Evolutionary conservation across 2,797 vertebrate genomes (phyloP).

Genomic region (Anguilla anguilla): DNA sequence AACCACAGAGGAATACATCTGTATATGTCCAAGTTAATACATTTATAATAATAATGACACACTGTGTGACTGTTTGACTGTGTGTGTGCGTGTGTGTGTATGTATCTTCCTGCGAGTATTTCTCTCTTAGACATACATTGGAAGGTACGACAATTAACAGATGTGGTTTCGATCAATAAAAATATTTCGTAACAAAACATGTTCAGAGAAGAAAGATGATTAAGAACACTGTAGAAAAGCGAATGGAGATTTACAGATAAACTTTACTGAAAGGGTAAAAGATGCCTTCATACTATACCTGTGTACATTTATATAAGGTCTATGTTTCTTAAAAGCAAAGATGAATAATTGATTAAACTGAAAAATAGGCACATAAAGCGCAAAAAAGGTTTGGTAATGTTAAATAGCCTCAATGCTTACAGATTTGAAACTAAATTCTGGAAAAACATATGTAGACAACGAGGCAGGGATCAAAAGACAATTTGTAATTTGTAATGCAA

Average conservation of each 20-base stretch:
- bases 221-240: constrained; percentile 1
- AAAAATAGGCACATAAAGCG: constrained; percentile 32
- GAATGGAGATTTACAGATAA: not conserved
- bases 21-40: constrained; percentile 59
- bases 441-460: constrained; percentile 8
- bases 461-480: not conserved
- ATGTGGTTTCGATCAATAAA: constrained; percentile 26
- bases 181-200: constrained; percentile 49
- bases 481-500: not conserved
- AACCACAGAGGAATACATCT: constrained; percentile 67
- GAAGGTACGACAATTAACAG: constrained; percentile 15
- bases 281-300: not conserved
- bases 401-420: not conserved
- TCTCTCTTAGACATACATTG: constrained; percentile 39
- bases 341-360: constrained; percentile 22
- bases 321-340: not conserved
- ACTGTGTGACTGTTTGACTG: not conserved
- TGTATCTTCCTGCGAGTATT: constrained; percentile 37
- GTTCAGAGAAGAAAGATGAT: constrained; percentile 43
- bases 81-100: constrained; percentile 3
- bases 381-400: constrained; percentile 1
- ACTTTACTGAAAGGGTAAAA: not conserved
- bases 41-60: constrained; percentile 35
- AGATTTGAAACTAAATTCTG: constrained; percentile 3
- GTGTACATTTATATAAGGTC: not conserved